Percentiles rank a stretch among this genome's conserved stretches.
phyloP scores from a whole-genome alignment of 2,888 invertebrate species.

The Andrena haemorrhoa region DNA sequence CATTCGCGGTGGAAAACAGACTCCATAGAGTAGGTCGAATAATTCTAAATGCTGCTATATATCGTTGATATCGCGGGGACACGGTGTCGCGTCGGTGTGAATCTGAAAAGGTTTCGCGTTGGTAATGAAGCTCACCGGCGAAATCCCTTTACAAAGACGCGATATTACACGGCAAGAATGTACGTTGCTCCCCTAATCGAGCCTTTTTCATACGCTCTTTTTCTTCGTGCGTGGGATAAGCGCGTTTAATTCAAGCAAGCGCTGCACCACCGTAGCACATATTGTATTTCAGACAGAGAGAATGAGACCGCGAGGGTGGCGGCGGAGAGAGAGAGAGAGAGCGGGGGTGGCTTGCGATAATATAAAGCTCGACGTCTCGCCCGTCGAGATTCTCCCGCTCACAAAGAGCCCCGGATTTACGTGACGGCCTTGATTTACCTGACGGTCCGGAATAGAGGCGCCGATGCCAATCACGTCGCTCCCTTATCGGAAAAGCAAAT shows the following conservation, averaged over 20 bases:
- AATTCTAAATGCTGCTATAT: neutral
- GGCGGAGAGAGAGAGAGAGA: neutral
- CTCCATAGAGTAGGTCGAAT: neutral
- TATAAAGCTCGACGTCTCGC: constrained; percentile 56
- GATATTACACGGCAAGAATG: constrained; percentile 23
- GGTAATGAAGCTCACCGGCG: constrained; percentile 10
- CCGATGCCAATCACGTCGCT: constrained; percentile 57
- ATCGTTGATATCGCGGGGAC: neutral
- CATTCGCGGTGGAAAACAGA: no score
- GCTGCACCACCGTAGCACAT: constrained; percentile 18
- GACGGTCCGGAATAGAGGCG: constrained; percentile 51
- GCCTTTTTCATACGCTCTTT: constrained; percentile 44
- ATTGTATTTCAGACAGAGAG: constrained; percentile 40
- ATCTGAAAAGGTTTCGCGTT: constrained; percentile 26
- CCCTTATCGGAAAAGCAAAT: constrained; percentile 70
- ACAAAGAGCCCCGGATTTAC: constrained; percentile 65
- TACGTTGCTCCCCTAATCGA: constrained; percentile 46
- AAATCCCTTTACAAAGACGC: constrained; percentile 30
- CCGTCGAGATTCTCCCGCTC: constrained; percentile 29
- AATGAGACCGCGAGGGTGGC: neutral
- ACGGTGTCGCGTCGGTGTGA: neutral
- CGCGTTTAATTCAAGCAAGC: constrained; percentile 60
- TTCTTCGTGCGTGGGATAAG: constrained; percentile 55
- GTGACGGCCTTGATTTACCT: constrained; percentile 63
- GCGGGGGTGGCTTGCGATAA: constrained; percentile 53